These are phyloP conservation scores for Ceramica pisi DNA, from an alignment of 2,888 invertebrate species.

Conservation along the genomic window DNA sequence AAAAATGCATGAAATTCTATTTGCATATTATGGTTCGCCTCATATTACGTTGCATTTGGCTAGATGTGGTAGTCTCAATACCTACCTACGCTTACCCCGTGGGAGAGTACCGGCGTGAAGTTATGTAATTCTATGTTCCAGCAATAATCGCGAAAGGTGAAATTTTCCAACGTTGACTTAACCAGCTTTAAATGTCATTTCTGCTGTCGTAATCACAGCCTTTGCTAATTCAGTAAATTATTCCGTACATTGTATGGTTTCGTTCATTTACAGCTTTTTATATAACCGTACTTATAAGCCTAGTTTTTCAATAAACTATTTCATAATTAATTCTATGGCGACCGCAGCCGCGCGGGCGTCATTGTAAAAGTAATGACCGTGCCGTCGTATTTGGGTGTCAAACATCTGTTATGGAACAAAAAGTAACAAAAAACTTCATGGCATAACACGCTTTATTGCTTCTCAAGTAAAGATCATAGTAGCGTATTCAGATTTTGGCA, in stretches of 20 bases:
- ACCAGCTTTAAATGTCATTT: slow-evolving; percentile 8
- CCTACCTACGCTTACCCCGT: neutral
- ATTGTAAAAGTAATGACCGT: slow-evolving; percentile 39
- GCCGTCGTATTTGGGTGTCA: slow-evolving; percentile 35
- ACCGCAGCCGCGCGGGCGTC: slow-evolving; percentile 22
- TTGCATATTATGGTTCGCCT: neutral
- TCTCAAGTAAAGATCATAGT: slow-evolving; percentile 31
- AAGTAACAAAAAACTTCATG: slow-evolving; percentile 21
- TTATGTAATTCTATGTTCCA: neutral
- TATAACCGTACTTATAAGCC: neutral
- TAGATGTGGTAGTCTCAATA: neutral
- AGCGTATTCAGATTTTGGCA: slow-evolving; percentile 52
- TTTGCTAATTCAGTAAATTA: neutral
- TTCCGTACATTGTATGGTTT: slow-evolving; percentile 23
- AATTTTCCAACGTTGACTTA: neutral
- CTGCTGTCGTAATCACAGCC: slow-evolving; percentile 4
- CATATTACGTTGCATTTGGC: neutral
- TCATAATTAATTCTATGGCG: slow-evolving; percentile 20
- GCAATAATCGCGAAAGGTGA: slow-evolving; percentile 1
- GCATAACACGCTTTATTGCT: slow-evolving; percentile 46
- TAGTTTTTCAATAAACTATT: neutral
- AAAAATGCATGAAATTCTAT: neutral
- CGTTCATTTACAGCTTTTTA: neutral
- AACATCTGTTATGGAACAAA: slow-evolving; percentile 37
- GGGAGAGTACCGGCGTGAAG: neutral